These are phyloP conservation scores for Monodelphis domestica DNA, from an alignment of 2,797 vertebrate species.

Conservation along the genomic window DNA sequence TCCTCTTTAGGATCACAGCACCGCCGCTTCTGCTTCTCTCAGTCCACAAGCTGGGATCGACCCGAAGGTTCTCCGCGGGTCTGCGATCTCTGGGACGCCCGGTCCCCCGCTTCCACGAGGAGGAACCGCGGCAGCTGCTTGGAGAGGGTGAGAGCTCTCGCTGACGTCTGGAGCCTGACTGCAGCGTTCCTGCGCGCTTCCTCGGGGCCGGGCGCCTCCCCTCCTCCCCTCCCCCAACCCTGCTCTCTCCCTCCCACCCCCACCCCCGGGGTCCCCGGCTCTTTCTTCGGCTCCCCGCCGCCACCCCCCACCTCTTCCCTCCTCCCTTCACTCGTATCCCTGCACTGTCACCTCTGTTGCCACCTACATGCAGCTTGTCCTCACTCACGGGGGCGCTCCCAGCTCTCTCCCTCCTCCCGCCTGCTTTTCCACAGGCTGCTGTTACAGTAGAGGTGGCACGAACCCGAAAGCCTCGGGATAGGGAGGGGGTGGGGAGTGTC, in stretches of 20 bases:
- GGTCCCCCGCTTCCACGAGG: background rate
- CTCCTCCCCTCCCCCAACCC: conserved; percentile 33
- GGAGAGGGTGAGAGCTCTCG: conserved; percentile 28
- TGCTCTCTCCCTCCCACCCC: conserved; percentile 11
- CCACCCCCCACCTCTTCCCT: conserved; percentile 26
- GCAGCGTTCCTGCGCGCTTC: conserved; percentile 15
- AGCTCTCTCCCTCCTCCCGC: background rate
- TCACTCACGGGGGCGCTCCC: conserved; percentile 55
- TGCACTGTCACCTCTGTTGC: conserved; percentile 57
- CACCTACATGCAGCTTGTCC: conserved; percentile 57
- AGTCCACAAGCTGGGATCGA: background rate
- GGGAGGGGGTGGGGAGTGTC: background rate
- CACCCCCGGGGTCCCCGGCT: conserved; percentile 39
- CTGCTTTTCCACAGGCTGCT: background rate
- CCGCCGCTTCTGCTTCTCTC: background rate
- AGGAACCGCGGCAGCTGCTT: conserved; percentile 36
- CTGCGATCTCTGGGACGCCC: background rate
- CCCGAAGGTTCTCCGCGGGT: background rate
- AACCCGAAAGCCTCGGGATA: background rate
- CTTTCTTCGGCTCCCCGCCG: conserved; percentile 13
- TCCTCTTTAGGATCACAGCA: background rate
- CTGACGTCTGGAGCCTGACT: conserved; percentile 44
- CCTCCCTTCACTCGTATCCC: conserved; percentile 3
- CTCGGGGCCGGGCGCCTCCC: conserved; percentile 56
- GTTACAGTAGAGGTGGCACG: background rate